Conservation (phyloP, 2,888 invertebrate species). For the Prosapia bicincta region DNA sequence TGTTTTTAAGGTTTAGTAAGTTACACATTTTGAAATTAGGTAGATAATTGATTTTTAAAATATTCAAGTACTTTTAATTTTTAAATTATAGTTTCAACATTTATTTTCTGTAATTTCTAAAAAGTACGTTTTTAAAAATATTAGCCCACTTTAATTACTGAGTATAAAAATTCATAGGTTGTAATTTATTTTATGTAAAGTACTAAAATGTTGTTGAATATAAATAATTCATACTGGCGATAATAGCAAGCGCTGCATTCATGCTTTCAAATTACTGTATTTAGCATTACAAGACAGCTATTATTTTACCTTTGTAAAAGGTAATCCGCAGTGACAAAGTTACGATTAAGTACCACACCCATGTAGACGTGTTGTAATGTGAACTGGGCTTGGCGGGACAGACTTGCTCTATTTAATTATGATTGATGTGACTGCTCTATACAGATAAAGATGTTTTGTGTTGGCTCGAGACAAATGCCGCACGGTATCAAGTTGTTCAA, state of each 20-base stretch:
- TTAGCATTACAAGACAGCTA: not conserved
- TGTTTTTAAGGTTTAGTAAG: no score
- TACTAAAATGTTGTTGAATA: not conserved
- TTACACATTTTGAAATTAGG: no score
- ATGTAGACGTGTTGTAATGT: not conserved
- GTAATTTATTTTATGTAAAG: no score
- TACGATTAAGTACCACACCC: not conserved
- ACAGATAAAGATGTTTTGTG: not conserved
- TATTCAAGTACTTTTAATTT: no score
- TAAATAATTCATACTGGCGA: not conserved
- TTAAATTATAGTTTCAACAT: no score
- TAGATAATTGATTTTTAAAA: no score
- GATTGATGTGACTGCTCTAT: not conserved
- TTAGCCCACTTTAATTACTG: no score
- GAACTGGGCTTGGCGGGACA: not conserved
- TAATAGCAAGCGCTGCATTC: not conserved
- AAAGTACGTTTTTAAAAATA: no score
- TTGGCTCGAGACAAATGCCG: not conserved
- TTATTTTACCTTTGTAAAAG: conserved; percentile 2
- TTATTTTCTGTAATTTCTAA: no score
- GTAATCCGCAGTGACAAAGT: not conserved
- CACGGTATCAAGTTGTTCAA: not conserved
- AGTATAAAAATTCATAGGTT: no score
- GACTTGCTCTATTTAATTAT: not conserved
- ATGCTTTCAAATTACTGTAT: not conserved